phyloP scores from a whole-genome alignment of 1,140 invertebrate genomes.

The Trissolcus basalis region DNA sequence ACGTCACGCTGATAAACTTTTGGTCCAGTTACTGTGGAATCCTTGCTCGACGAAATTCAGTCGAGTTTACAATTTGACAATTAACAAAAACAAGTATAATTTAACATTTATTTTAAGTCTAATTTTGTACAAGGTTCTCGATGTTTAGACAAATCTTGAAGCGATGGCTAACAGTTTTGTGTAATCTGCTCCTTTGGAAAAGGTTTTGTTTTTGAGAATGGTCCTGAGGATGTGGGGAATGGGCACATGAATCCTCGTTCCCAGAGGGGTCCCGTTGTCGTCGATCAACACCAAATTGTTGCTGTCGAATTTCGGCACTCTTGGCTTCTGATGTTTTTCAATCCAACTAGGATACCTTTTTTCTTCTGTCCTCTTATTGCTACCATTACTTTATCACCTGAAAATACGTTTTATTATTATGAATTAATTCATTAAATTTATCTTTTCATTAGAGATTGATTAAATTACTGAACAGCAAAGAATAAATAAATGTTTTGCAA shows the following conservation, averaged over 20 bases:
- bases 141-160: constrained; percentile 86
- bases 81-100: no score
- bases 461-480: no score
- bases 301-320: constrained; percentile 94
- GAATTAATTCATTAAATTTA: no score
- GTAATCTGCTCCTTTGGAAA: constrained; percentile 92
- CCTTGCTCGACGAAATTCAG: no score
- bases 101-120: no score
- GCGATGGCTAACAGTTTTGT: constrained; percentile 96
- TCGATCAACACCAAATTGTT: constrained; percentile 98
- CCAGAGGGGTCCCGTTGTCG: constrained; percentile 93
- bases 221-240: constrained; percentile 94
- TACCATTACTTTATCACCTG: constrained; percentile 93
- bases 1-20: no score
- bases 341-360: constrained; percentile 95
- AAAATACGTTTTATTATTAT: constrained; percentile 53
- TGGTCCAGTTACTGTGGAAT: no score
- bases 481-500: not conserved
- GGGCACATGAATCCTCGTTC: constrained; percentile 95
- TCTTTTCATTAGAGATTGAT: no score
- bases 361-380: constrained; percentile 98
- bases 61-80: no score
- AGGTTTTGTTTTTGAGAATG: constrained; percentile 88
- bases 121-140: no score
- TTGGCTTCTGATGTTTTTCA: constrained; percentile 89